phyloP scores from a whole-genome alignment of 2,888 invertebrate genomes.

The Taenaris catops region DNA sequence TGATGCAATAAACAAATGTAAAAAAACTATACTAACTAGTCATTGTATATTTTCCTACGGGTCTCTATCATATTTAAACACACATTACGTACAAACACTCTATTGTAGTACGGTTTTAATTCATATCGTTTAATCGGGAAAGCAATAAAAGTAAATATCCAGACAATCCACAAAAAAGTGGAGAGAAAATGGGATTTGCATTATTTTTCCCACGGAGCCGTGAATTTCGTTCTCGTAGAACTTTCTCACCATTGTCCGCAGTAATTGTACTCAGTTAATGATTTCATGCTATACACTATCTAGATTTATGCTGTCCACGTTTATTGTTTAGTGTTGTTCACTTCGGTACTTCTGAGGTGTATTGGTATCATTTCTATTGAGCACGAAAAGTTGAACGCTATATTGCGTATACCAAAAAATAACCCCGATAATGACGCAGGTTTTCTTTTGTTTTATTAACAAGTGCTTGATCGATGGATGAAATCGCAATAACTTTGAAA shows the following conservation, averaged over 20 bases:
- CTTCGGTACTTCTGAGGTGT: conserved; percentile 8
- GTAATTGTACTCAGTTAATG: conserved; percentile 57
- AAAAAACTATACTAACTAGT: too few species aligned
- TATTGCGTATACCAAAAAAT: too few species aligned
- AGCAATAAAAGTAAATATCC: conserved; percentile 21
- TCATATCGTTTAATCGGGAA: conserved; percentile 17
- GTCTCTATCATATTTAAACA: background rate
- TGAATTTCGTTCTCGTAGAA: conserved; percentile 50
- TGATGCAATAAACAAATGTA: too few species aligned
- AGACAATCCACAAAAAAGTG: conserved; percentile 28
- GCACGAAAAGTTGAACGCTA: too few species aligned
- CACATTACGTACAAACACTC: conserved; percentile 6
- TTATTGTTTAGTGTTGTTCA: conserved; percentile 26
- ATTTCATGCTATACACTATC: conserved; percentile 48
- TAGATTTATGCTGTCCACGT: conserved; percentile 33
- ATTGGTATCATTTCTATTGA: too few species aligned
- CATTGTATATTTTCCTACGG: too few species aligned
- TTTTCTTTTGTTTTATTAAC: too few species aligned
- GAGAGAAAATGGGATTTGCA: conserved; percentile 59
- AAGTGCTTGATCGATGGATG: too few species aligned
- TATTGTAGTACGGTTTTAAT: conserved; percentile 14
- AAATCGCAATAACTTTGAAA: too few species aligned
- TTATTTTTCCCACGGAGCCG: conserved; percentile 49
- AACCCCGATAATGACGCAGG: too few species aligned
- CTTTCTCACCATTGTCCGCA: conserved; percentile 64